Conservation (phyloP, 2,888 invertebrate species). For the Euclidia mi region DNA sequence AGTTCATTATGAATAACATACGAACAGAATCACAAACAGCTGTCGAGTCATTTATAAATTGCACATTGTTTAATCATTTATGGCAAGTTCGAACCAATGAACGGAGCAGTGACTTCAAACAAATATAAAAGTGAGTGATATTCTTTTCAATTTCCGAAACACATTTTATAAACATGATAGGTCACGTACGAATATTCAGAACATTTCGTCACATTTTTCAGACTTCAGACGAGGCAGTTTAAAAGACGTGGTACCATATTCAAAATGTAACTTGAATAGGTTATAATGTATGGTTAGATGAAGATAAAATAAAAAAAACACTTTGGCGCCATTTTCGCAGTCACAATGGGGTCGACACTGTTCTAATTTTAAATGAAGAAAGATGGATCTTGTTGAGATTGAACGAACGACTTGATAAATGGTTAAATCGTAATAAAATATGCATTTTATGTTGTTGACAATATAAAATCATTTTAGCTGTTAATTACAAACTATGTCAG, state of each 20-base stretch:
- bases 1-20: background rate
- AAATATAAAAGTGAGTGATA: too few species aligned
- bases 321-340: constrained; percentile 33
- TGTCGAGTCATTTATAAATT: background rate
- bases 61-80: background rate
- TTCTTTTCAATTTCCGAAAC: too few species aligned
- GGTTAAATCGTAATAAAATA: constrained; percentile 11
- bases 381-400: constrained; percentile 14
- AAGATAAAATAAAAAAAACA: too few species aligned
- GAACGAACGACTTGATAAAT: constrained; percentile 6
- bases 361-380: constrained; percentile 14
- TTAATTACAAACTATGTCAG: constrained; percentile 17
- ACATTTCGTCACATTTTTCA: constrained; percentile 18
- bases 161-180: too few species aligned
- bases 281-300: too few species aligned
- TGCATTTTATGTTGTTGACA: constrained; percentile 4
- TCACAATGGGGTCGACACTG: constrained; percentile 15
- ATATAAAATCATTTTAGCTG: constrained; percentile 26
- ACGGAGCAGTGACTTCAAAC: too few species aligned
- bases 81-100: too few species aligned
- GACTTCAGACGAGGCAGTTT: constrained; percentile 2
- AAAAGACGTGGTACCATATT: too few species aligned
- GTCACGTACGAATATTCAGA: constrained; percentile 12
- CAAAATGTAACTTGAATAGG: constrained; percentile 25
- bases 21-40: background rate